Conservation (phyloP, 2,113 vertebrate genomes). For the Corythaixoides concolor region DNA sequence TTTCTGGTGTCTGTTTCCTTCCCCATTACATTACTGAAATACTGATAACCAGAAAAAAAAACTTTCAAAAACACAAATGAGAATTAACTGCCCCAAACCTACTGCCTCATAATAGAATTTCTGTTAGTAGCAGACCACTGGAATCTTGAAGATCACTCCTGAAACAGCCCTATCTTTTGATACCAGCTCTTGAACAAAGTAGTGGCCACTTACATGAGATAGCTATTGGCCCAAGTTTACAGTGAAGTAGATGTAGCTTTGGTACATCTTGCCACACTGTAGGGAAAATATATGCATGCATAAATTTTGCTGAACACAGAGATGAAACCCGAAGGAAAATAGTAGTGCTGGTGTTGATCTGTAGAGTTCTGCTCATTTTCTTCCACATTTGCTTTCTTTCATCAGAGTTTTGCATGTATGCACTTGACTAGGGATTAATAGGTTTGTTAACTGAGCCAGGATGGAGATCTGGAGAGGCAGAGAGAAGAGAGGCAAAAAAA, state of each 20-base stretch:
- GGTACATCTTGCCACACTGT: background rate
- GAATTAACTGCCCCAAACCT: background rate
- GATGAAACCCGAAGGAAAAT: background rate
- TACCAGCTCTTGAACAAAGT: background rate
- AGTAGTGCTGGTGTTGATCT: background rate
- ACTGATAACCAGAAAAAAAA: background rate
- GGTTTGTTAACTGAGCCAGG: conserved; percentile 66
- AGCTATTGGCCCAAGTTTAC: background rate
- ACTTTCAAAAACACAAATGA: background rate
- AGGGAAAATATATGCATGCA: background rate
- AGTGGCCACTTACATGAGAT: background rate
- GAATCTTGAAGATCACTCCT: background rate
- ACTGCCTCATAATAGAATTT: background rate
- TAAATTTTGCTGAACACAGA: background rate
- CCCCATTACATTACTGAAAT: background rate
- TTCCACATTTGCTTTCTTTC: conserved; percentile 57
- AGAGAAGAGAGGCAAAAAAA: background rate
- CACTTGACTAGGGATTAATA: conserved; percentile 75
- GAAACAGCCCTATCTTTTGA: background rate
- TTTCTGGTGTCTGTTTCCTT: background rate
- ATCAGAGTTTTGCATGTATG: conserved; percentile 54
- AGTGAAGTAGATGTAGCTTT: background rate
- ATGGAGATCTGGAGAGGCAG: conserved; percentile 41
- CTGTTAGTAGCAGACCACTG: background rate
- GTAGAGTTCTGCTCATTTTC: conserved; percentile 1